Conservation (phyloP, 30 jellyfish, hydroid and myxozoan genomes). For the Hydra vulgaris region DNA sequence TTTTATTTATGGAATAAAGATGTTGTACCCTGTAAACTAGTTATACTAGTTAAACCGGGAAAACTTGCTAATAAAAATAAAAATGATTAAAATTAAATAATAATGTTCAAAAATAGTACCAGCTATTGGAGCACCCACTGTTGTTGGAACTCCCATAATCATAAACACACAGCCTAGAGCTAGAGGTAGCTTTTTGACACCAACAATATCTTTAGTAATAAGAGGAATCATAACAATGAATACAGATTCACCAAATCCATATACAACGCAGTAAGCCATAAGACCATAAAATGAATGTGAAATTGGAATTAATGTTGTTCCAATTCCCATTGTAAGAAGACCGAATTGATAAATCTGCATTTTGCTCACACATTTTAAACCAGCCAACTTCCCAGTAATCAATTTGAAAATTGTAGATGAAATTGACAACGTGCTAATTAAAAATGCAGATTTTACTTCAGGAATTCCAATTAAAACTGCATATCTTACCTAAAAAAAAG, state of each 20-base stretch:
- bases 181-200: slow-evolving; percentile 65
- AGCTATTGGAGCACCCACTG: slow-evolving; percentile 97
- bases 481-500: slow-evolving; percentile 51
- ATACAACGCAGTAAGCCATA: slow-evolving; percentile 56
- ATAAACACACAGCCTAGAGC: slow-evolving; percentile 94
- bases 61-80: too few relatives aligned
- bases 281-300: slow-evolving; percentile 58
- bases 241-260: slow-evolving; percentile 82
- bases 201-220: slow-evolving; percentile 88
- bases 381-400: slow-evolving; percentile 85
- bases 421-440: slow-evolving; percentile 70
- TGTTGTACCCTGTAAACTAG: too few relatives aligned
- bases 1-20: too few relatives aligned
- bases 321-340: slow-evolving; percentile 60
- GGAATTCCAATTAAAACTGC: slow-evolving; percentile 82
- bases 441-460: slow-evolving; percentile 60
- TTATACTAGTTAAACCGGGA: too few relatives aligned
- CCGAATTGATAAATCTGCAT: slow-evolving; percentile 48
- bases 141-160: slow-evolving; percentile 88
- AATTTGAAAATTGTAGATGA: slow-evolving; percentile 80
- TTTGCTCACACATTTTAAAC: slow-evolving; percentile 41
- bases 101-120: slow-evolving; percentile 29
- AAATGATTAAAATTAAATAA: too few relatives aligned
- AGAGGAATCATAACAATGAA: slow-evolving; percentile 86
- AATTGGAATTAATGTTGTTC: slow-evolving; percentile 78